Conservation (phyloP, 2,888 invertebrate species). For the Callosobruchus maculatus region DNA sequence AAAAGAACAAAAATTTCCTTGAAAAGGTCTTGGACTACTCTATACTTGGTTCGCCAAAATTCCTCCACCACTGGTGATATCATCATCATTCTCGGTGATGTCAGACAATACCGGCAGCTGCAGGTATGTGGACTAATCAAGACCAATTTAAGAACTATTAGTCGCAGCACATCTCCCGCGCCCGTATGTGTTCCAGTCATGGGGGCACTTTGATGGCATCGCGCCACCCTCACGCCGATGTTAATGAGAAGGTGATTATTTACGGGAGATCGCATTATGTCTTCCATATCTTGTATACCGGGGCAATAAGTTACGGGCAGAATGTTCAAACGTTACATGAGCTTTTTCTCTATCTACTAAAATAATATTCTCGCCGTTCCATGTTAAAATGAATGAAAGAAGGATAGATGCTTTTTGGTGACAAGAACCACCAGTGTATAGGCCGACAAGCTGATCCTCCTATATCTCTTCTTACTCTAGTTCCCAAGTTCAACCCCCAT, state of each 20-base stretch:
- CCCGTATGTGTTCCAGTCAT: constrained; percentile 37
- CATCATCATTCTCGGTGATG: constrained; percentile 9
- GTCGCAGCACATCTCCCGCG: constrained; percentile 40
- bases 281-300: background rate
- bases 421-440: no score
- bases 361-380: no score
- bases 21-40: no score
- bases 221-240: constrained; percentile 5
- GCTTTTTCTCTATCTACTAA: no score
- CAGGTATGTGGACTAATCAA: constrained; percentile 50
- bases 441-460: no score
- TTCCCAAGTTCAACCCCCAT: no score
- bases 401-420: no score
- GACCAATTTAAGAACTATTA: constrained; percentile 49
- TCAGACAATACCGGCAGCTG: constrained; percentile 39
- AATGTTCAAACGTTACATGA: no score
- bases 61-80: constrained; percentile 5
- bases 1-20: no score
- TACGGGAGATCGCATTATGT: background rate
- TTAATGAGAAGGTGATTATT: background rate
- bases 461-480: no score
- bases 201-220: constrained; percentile 42
- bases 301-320: background rate
- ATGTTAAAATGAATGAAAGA: no score
- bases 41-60: constrained; percentile 13